Evolutionary conservation across 1,140 invertebrate species (phyloP), one percentile per base, ranked within the genome.

Genomic region (Eulimnadia texana): DNA sequence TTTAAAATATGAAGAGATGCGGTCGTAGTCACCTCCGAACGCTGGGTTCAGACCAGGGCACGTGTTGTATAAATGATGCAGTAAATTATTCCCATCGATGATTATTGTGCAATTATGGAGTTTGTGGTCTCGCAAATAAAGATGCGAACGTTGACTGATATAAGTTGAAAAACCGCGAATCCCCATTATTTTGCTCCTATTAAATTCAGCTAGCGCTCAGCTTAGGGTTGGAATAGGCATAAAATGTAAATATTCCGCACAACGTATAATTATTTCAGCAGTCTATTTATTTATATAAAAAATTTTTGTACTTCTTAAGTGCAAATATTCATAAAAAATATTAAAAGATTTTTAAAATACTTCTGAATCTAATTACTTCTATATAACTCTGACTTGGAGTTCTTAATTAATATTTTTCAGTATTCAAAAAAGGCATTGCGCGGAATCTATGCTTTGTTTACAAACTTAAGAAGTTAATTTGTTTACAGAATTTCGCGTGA

Each of bases 1-100:
- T 50, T 72, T 71, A 6, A 86, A 75, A 23, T 73, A 72, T 19
- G 76, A 67, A 2, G 78, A 80, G 72, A 81, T 90, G 66, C 80
- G 80, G 66, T 92, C 85, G 68, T 93, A 93, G 71, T 93, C 88
- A 0, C 91, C 91, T 19, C 88, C 88, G 72, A 90, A 93, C 1
- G 81, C 78, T 51, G 80, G 82, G 66, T 84, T 81, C 56, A 77
- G 75, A 59, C 78, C 80, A 2, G 80, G 71, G n/a, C 74, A 70
- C 58, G 73, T 76, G 64, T 75, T 77, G 66, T 89, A 92, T 0
- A 93, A 68, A 67, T 85, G 83, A 59, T 81, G 81, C 28, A 81
- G 80, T 49, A 93, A 70, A 70, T 83, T 85, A 68, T 85, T 83
- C 2, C 89, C 91, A 74, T 93, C 90, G 23, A 93, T 83, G 2